phyloP scores from a whole-genome alignment of 2,797 vertebrate species.

The Halcyon badia region DNA sequence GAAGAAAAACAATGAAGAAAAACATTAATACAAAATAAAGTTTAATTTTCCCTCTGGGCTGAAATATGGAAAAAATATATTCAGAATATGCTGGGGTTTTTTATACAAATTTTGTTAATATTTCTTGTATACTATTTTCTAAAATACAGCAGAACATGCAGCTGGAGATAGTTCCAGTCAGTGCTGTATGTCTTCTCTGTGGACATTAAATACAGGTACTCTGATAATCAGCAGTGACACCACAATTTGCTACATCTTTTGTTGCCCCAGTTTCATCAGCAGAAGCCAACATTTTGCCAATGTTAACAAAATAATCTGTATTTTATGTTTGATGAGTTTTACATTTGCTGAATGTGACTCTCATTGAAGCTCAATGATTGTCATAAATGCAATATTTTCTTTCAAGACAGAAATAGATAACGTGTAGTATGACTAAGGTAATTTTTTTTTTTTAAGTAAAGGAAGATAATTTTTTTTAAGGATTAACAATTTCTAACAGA shows the following conservation, averaged over 20 bases:
- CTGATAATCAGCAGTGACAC: not conserved
- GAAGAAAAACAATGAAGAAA: not conserved
- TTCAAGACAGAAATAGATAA: not conserved
- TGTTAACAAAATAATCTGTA: not conserved
- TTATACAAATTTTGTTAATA: not conserved
- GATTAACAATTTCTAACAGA: not conserved
- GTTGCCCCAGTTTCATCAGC: not conserved
- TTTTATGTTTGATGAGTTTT: not conserved
- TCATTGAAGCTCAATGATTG: slow-evolving; percentile 6
- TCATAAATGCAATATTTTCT: not conserved
- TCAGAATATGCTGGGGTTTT: not conserved
- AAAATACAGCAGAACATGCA: not conserved
- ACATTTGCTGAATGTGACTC: not conserved
- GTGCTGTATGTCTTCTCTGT: not conserved
- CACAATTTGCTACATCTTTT: not conserved
- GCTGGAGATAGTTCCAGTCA: not conserved
- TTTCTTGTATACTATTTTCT: not conserved
- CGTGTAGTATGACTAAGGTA: not conserved
- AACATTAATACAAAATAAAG: not conserved
- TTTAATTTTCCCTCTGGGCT: not conserved
- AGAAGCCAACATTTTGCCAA: not conserved
- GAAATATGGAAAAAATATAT: not conserved
- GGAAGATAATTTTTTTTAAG: not conserved
- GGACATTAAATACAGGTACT: not conserved
- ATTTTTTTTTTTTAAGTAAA: not conserved